These are phyloP conservation scores for Ditylenchus dipsaci DNA, from an alignment of 1,140 invertebrate genomes.

Conservation along the genomic window DNA sequence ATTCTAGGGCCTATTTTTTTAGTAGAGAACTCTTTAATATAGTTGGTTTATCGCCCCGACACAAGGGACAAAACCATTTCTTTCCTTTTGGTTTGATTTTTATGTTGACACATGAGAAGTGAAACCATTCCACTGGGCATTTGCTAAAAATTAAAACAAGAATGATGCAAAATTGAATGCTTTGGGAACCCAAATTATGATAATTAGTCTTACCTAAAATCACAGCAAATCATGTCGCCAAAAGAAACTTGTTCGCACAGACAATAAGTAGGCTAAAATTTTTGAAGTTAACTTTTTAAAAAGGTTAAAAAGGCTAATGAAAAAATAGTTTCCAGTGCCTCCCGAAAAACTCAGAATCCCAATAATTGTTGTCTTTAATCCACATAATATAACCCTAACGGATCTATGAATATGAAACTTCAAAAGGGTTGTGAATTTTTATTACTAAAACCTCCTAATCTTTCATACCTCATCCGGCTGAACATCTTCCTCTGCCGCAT, in stretches of 20 bases:
- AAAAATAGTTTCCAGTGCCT: no score
- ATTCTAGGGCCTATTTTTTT: not conserved
- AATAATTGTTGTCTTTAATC: no score
- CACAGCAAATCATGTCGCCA: conserved; percentile 98
- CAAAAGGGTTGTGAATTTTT: no score
- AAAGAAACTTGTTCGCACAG: conserved; percentile 96
- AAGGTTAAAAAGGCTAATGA: no score
- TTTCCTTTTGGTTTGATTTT: conserved; percentile 13
- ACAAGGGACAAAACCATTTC: conserved; percentile 14
- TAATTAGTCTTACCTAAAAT: conserved; percentile 62
- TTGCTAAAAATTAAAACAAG: conserved; percentile 62
- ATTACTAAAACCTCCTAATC: no score
- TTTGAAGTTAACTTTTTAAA: not conserved
- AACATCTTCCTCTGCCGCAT: not conserved
- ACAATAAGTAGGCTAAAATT: conserved; percentile 72
- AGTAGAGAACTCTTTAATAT: not conserved
- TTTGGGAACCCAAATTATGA: no score
- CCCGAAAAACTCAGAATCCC: no score
- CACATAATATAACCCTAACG: no score
- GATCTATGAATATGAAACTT: no score
- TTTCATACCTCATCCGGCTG: not conserved
- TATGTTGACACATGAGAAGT: conserved; percentile 67
- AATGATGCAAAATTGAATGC: no score
- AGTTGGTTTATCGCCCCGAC: conserved; percentile 9
- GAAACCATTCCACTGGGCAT: conserved; percentile 98